A percentile compares a stretch with the other conserved stretches of the same genome.
These are phyloP conservation scores for Sebastes dallii DNA, from an alignment of 2,797 vertebrate genomes.

Conservation along the genomic window DNA sequence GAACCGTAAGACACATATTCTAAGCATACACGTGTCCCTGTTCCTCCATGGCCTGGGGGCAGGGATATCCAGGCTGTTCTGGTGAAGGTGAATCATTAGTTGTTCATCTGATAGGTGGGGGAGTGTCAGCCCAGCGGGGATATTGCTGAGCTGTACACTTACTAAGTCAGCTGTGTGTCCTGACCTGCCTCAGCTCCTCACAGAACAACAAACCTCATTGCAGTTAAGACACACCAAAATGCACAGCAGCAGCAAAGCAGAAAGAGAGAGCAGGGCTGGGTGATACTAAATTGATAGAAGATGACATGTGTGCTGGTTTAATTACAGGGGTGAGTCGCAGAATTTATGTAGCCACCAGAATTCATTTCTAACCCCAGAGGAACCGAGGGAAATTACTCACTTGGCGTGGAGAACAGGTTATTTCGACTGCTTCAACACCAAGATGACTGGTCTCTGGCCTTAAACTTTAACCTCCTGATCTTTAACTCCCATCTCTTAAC, in stretches of 20 bases:
- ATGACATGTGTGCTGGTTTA: conserved; percentile 37
- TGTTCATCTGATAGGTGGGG: conserved; percentile 32
- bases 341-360: conserved; percentile 49
- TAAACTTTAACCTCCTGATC: not conserved
- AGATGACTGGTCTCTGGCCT: not conserved
- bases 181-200: conserved; percentile 58
- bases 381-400: conserved; percentile 13
- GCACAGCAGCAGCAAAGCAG: not conserved
- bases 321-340: conserved; percentile 43
- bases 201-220: not conserved
- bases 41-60: conserved; percentile 9
- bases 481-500: not conserved
- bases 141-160: conserved; percentile 48
- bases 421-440: conserved; percentile 13
- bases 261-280: not conserved
- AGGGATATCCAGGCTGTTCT: conserved; percentile 46
- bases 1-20: not conserved
- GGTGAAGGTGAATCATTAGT: conserved; percentile 59
- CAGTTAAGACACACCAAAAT: not conserved
- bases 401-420: conserved; percentile 17
- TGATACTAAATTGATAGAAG: conserved; percentile 2
- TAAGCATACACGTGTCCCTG: not conserved
- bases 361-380: conserved; percentile 33
- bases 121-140: conserved; percentile 49
- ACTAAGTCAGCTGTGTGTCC: conserved; percentile 57